A percentile compares a stretch with the other conserved stretches of the same genome.
Conservation (phyloP, 2,113 vertebrate species). For the Haliaeetus leucogaster region DNA sequence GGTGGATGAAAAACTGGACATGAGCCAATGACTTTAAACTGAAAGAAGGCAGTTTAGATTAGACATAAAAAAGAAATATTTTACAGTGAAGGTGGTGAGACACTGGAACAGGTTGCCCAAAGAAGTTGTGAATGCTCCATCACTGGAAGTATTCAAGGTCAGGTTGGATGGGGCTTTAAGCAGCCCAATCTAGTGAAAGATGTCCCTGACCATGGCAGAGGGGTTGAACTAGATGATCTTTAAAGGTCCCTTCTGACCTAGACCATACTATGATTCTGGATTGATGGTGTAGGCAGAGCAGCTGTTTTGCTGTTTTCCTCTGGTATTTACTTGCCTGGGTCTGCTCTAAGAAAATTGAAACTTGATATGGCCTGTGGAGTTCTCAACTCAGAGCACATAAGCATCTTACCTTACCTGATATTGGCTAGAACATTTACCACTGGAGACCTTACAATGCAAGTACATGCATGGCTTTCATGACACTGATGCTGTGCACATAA, state of each 20-base stretch:
- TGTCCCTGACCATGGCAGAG: accelerated
- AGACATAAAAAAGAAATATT: neutral
- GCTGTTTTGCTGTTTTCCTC: neutral
- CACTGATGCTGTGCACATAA: neutral
- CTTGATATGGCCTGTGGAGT: neutral
- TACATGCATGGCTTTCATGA: neutral
- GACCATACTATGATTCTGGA: neutral
- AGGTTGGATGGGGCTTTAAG: neutral
- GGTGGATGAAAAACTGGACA: neutral
- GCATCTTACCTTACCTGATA: neutral
- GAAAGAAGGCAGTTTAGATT: neutral
- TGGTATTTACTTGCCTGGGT: neutral
- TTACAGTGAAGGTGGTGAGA: neutral
- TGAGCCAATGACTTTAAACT: neutral
- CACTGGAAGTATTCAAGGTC: too few species aligned
- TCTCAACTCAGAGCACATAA: neutral
- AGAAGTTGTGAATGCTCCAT: too few species aligned
- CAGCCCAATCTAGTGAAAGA: neutral
- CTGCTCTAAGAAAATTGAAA: neutral
- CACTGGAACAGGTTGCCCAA: neutral
- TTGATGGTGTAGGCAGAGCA: neutral
- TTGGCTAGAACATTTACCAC: neutral
- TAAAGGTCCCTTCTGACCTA: neutral
- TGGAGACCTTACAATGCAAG: neutral
- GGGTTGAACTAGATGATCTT: neutral